Base-by-base conservation (phyloP, 1,140 invertebrate species). In the Drosophila tristis region DNA sequence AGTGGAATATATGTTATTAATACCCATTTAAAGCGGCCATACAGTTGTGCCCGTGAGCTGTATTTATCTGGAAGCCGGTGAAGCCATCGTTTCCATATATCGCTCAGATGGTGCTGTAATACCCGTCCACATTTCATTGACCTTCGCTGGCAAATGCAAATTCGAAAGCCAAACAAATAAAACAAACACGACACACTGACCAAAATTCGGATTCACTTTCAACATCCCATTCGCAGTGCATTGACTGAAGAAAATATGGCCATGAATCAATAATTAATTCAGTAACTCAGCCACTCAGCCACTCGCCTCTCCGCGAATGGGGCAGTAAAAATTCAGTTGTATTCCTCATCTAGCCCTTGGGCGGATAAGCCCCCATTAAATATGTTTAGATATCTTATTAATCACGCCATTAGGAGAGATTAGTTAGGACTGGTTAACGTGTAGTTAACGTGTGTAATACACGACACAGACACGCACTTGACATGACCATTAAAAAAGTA, bases 101-200 rank as follows among this genome's bases (percentile, higher is more conserved):
- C 25, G 45, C 49, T 45, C 20, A 35, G 57, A 45, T 51, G 31
- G 31, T 85, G 74, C 65, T 45, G 81, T 57, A 85, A 87, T 60
- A 20, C 55, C 59, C 60, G 53, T 50, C 51, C 61, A 66, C 75
- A 84, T 89, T 89, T 89, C 84, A 80, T 89, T 89, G 84, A 89
- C 84, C 84, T 89, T 89, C 84, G 65, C 20, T 61, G 59, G 47
- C 68, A 11, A 74, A 80, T 77, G 76, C 55, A 74, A 89, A 89
- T 89, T 53, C 48, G 63, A 67, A 80, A 60, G 56, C 68, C 60
- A 89, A 82, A 74, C 70, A 82, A 75, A 75, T 61, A 29, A 71
- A 61, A 31, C 23, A 62, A 62, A 57, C 26, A 39, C n/a, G 29
- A 63, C 54, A 57, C 49, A 74, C 71, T 74, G 72, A 20, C 71